Evolutionary conservation across 2,888 invertebrate species (phyloP).

Genomic region (Dryomyza anilis): DNA sequence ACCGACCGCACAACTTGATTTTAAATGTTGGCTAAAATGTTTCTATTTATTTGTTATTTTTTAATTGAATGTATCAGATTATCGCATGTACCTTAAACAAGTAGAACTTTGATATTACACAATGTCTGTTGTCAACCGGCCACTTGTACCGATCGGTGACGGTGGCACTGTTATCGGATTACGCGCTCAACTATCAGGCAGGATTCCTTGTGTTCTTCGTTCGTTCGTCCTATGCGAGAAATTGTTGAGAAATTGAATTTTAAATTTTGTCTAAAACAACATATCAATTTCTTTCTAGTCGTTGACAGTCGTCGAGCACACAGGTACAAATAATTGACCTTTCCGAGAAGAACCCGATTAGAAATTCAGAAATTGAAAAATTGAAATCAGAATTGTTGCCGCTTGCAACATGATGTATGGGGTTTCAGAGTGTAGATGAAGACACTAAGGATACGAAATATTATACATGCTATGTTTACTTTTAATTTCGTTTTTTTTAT

Average conservation of each 20-base stretch:
- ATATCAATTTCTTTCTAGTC: slow-evolving; percentile 15
- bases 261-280: slow-evolving; percentile 7
- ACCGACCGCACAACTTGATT: slow-evolving; percentile 17
- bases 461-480: background rate
- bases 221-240: background rate
- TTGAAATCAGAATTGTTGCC: slow-evolving; percentile 13
- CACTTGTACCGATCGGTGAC: slow-evolving; percentile 9
- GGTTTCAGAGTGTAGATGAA: too few relatives aligned
- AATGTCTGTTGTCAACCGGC: too few relatives aligned
- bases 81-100: too few relatives aligned
- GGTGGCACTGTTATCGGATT: slow-evolving; percentile 4
- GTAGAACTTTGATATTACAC: too few relatives aligned
- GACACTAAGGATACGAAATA: background rate
- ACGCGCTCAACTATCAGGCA: background rate
- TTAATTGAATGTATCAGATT: slow-evolving; percentile 6
- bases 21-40: too few relatives aligned
- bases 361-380: slow-evolving; percentile 16
- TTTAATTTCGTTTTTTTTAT: background rate
- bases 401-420: slow-evolving; percentile 9
- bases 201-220: background rate
- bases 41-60: slow-evolving; percentile 20
- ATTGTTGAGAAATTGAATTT: slow-evolving; percentile 10
- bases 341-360: slow-evolving; percentile 13
- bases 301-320: slow-evolving; percentile 2
- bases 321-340: slow-evolving; percentile 5